Percentiles rank a stretch among this genome's conserved stretches.
Conservation (phyloP, 2,888 invertebrate genomes). For the Agrotis segetum region DNA sequence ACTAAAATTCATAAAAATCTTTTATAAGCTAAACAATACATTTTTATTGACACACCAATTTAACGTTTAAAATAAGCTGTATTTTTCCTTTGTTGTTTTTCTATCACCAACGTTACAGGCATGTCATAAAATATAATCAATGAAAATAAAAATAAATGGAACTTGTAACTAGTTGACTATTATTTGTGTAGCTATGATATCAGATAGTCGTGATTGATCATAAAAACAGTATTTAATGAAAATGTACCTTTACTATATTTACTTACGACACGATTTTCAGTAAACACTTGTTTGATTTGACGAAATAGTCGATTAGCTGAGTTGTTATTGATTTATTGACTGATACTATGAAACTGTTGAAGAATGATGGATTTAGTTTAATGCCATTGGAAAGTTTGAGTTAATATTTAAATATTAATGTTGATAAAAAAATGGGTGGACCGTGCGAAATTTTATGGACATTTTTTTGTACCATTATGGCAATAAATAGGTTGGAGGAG, state of each 20-base stretch:
- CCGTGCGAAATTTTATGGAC: too few species aligned
- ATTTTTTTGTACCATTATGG: too few species aligned
- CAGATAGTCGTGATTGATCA: conserved; percentile 20
- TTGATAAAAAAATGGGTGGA: too few species aligned
- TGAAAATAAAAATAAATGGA: conserved; percentile 13
- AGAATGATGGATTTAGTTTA: too few species aligned
- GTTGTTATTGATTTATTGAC: not conserved
- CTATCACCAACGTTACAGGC: conserved; percentile 42
- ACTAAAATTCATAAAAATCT: conserved; percentile 10
- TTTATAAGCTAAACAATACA: not conserved
- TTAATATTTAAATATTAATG: too few species aligned
- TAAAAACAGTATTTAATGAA: conserved; percentile 31
- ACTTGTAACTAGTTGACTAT: conserved; percentile 8
- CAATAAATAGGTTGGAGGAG: too few species aligned
- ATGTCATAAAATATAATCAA: conserved; percentile 16
- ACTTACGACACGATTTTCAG: not conserved
- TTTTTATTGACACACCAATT: conserved; percentile 28
- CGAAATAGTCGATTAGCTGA: not conserved
- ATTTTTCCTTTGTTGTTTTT: conserved; percentile 24
- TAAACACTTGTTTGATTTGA: not conserved
- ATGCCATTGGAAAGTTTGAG: too few species aligned
- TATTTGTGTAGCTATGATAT: conserved; percentile 23
- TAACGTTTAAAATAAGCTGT: not conserved
- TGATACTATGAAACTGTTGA: not conserved
- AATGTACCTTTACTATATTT: not conserved